Conservation (phyloP, 2,113 vertebrate species). For the Oophaga pumilio region DNA sequence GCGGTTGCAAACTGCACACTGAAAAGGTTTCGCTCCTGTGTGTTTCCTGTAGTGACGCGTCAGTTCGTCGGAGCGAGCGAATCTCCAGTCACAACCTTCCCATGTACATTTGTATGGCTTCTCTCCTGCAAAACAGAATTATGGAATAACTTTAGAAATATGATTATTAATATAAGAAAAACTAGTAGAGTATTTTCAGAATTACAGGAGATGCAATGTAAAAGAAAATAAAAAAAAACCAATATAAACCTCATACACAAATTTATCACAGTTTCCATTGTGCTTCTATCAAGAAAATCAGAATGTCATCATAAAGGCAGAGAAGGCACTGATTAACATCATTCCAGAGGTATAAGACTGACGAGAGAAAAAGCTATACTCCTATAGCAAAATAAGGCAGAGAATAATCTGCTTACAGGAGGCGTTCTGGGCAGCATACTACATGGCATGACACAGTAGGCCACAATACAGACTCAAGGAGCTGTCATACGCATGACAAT, state of each 20-base stretch:
- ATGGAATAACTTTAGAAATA: background rate
- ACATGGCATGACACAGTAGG: background rate
- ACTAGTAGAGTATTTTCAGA: background rate
- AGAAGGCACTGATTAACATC: background rate
- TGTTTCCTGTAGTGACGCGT: conserved; percentile 98
- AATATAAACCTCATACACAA: background rate
- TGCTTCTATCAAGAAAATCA: background rate
- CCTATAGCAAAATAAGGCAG: background rate
- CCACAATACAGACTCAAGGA: background rate
- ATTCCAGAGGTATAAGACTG: background rate
- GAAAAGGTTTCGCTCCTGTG: conserved; percentile 96
- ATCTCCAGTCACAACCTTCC: conserved; percentile 97
- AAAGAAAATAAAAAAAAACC: no score
- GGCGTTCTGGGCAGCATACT: background rate
- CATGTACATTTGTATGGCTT: conserved; percentile 96
- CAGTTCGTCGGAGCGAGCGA: conserved; percentile 93
- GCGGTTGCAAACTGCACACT: conserved; percentile 89
- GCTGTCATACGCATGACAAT: background rate
- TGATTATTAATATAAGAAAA: background rate
- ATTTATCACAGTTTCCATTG: background rate
- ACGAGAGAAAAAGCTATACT: background rate
- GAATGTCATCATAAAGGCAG: background rate
- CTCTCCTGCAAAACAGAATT: conserved; percentile 79
- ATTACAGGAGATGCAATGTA: background rate
- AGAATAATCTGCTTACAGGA: background rate